Percentiles rank a stretch among this genome's conserved stretches.
phyloP scores from a whole-genome alignment of 1,140 invertebrate species.

The Solenopsis fugax region DNA sequence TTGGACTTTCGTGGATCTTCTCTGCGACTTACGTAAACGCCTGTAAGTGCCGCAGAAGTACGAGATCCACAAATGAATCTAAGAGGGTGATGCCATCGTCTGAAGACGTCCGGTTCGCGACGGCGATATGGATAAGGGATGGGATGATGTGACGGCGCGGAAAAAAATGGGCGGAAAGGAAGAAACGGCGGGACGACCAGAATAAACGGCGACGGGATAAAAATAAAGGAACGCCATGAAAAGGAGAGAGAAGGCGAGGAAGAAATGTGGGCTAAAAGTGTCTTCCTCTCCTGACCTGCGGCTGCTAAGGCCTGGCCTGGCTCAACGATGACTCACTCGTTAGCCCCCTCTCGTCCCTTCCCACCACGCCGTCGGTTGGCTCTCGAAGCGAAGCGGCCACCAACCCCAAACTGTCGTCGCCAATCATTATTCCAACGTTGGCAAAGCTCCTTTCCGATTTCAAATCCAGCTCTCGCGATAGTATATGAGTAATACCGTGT shows the following conservation, averaged over 20 bases:
- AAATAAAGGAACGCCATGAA: constrained; percentile 70
- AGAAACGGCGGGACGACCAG: constrained; percentile 54
- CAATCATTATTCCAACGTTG: constrained; percentile 72
- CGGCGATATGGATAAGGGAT: constrained; percentile 11
- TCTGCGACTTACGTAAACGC: not conserved
- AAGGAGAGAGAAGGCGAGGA: constrained; percentile 62
- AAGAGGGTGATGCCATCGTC: not conserved
- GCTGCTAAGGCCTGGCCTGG: constrained; percentile 81
- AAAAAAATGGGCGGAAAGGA: constrained; percentile 28
- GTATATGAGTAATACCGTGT: not conserved
- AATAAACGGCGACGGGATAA: constrained; percentile 71
- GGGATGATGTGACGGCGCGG: constrained; percentile 11
- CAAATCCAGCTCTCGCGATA: constrained; percentile 25
- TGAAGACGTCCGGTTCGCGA: not conserved
- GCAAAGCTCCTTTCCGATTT: constrained; percentile 54
- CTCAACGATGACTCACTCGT: constrained; percentile 82
- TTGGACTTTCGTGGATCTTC: no score
- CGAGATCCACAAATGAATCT: constrained; percentile 1
- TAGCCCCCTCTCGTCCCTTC: constrained; percentile 57
- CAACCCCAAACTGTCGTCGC: constrained; percentile 72
- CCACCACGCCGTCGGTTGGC: constrained; percentile 15
- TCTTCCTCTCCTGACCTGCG: constrained; percentile 84
- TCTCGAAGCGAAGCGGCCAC: constrained; percentile 50
- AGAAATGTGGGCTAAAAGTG: constrained; percentile 84
- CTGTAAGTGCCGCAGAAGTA: not conserved